Percentiles rank a stretch among this genome's conserved stretches.
phyloP scores from a whole-genome alignment of 2,113 vertebrate genomes.

The Rhea pennata region DNA sequence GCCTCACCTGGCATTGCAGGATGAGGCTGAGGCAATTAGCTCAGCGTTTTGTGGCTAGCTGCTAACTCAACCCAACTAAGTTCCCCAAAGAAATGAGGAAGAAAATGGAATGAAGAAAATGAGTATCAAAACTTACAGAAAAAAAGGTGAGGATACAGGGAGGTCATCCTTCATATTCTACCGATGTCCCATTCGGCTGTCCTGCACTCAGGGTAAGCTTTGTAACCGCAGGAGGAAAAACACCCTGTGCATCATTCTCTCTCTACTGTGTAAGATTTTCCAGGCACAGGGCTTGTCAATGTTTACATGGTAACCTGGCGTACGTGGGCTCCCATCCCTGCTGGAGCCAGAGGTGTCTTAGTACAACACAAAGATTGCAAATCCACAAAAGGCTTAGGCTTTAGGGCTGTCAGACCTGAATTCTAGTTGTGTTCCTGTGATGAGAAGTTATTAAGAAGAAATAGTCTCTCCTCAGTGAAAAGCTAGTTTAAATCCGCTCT shows the following conservation, averaged over 20 bases:
- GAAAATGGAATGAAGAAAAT: background rate
- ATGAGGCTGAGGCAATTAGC: background rate
- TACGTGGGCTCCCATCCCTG: background rate
- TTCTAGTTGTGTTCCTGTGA: background rate
- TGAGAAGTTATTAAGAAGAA: background rate
- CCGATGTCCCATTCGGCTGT: background rate
- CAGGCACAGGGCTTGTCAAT: too few species aligned
- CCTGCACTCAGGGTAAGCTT: background rate
- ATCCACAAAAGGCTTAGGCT: background rate
- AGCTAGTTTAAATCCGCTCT: background rate
- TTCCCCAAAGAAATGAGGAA: background rate
- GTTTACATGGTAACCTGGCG: background rate
- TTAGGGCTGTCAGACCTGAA: background rate
- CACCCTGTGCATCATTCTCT: background rate
- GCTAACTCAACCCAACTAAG: background rate
- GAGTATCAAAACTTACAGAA: background rate
- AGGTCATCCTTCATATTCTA: background rate
- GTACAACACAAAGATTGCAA: background rate
- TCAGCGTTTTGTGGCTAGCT: background rate
- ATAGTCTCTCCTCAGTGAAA: background rate
- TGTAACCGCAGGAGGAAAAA: background rate
- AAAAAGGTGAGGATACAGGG: background rate
- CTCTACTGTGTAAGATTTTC: background rate
- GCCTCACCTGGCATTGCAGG: background rate
- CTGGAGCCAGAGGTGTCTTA: background rate